Evolutionary conservation across 2,888 invertebrate genomes (phyloP).

Genomic region (Microctonus hyperodae): DNA sequence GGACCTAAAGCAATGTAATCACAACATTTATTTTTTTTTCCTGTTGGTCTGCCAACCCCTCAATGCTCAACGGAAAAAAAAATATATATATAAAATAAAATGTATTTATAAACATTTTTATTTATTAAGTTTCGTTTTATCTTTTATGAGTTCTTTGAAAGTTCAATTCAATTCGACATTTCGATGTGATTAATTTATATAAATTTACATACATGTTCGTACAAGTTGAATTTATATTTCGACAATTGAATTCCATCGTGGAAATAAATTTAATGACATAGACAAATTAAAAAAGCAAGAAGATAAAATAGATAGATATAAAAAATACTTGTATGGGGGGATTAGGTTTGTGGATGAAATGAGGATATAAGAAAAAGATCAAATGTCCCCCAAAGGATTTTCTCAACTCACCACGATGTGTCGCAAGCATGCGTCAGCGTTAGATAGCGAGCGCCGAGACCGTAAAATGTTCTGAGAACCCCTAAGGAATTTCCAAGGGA

Average conservation of each 20-base stretch:
- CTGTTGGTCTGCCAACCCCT: not conserved
- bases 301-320: not conserved
- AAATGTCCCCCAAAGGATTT: constrained; percentile 20
- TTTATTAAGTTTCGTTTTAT: not conserved
- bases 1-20: constrained; percentile 11
- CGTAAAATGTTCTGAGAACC: constrained; percentile 87
- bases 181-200: not conserved
- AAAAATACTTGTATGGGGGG: not conserved
- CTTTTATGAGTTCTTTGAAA: not conserved
- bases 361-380: not conserved
- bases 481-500: constrained; percentile 89
- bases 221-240: not conserved
- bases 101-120: no score
- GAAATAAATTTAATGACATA: not conserved
- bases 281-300: no score
- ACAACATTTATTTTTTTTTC: constrained; percentile 9
- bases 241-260: not conserved
- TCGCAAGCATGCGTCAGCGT: constrained; percentile 93
- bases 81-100: not conserved
- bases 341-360: not conserved
- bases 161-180: not conserved
- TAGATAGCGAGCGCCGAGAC: constrained; percentile 86
- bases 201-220: no score
- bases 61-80: not conserved
- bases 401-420: constrained; percentile 76